Evolutionary conservation across 2,888 invertebrate genomes (phyloP), one percentile per base, ranked within the genome.

Genomic region (Dermolepida albohirtum): DNA sequence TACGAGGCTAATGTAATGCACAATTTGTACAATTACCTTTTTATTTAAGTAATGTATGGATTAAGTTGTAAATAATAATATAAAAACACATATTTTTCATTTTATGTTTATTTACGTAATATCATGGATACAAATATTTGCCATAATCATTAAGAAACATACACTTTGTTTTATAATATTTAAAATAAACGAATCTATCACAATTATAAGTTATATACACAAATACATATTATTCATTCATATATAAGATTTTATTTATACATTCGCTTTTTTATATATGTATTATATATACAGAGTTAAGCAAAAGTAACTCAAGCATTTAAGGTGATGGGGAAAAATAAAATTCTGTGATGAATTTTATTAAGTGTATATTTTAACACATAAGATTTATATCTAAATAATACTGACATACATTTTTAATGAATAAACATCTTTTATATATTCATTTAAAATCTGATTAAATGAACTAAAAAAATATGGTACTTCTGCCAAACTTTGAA

Each of bases 171-270:
- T 75, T 74, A 71, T 75, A 71, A 73, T 78, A 78, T 76, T 74
- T 75, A 78, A 77, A 77, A 76, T 73, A 69, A 75, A 77, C 75
- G 77, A 68, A 78, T 77, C 78, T 79, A 79, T 79, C 78, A 79
- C 79, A 79, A 78, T 57, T 51, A 65, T 50, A 65, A 34, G 27
- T 64, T 52, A 59, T 50, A 69, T 52, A 65, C 59, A 62, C 52
- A 62, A 22, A 55, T 44, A 55, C 43, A 39, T 34, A 34, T 63
- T 41, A 12, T 22, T 49, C 63, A 12, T 34, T 34, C 17, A 14
- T 22, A 22, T 22, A 22, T 22, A 22, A 22, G 22, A 22, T 22
- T 22, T 22, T 22, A 22, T 22, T n/a, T 41, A 50, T 63, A 39
- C 49, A 47, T 63, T 39, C 49, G 55, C 27, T n/a, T n/a, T n/a